phyloP scores from a whole-genome alignment of 2,113 vertebrate species.

The Steatornis caripensis region DNA sequence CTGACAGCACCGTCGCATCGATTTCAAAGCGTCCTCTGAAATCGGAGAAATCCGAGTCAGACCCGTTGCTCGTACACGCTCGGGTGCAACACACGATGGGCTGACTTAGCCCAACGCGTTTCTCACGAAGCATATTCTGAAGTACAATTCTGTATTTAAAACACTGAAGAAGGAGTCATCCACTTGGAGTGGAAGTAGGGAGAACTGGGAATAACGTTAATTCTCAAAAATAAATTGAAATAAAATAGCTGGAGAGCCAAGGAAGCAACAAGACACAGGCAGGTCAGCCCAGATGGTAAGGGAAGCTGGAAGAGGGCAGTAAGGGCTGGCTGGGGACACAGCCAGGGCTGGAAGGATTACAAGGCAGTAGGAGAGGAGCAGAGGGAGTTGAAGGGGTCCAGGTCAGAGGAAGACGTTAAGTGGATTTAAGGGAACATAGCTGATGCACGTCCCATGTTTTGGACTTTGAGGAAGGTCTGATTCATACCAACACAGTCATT shows the following conservation, averaged over 20 bases:
- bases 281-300: neutral
- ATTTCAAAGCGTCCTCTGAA: neutral
- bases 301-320: neutral
- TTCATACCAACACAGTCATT: neutral
- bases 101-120: neutral
- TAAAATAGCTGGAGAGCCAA: neutral
- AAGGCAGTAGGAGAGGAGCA: neutral
- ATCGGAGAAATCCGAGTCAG: neutral
- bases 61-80: neutral
- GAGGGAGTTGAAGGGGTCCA: neutral
- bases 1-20: neutral
- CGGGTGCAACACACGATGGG: neutral
- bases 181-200: neutral
- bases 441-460: neutral
- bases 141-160: neutral
- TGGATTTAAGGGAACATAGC: constrained; percentile 5
- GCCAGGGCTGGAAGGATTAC: neutral
- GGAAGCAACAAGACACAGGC: neutral
- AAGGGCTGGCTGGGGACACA: neutral
- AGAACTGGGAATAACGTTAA: neutral
- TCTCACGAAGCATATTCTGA: neutral
- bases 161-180: neutral
- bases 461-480: neutral
- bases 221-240: neutral
- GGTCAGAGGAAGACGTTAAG: neutral